Evolutionary conservation across 2,797 vertebrate genomes (phyloP).

Genomic region (Cheirogaleus major): DNA sequence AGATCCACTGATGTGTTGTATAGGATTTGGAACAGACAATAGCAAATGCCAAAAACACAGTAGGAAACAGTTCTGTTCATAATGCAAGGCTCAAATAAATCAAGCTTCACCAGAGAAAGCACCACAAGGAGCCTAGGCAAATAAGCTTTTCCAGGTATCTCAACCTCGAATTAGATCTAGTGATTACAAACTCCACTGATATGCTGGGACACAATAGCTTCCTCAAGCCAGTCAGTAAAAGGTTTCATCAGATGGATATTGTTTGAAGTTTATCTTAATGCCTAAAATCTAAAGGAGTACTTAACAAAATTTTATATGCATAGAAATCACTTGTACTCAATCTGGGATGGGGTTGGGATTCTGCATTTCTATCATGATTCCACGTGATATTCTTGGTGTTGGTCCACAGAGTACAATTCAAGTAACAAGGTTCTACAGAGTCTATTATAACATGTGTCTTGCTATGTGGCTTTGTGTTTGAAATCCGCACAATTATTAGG

Average conservation of each 20-base stretch:
- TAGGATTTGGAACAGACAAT: background rate
- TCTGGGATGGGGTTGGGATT: background rate
- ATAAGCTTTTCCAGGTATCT: background rate
- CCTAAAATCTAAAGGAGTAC: background rate
- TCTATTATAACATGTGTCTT: background rate
- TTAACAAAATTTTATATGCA: background rate
- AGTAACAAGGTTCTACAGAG: background rate
- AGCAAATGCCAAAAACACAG: background rate
- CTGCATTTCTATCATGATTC: background rate
- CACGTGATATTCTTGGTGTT: background rate
- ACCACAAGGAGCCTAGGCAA: background rate
- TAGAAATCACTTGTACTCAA: background rate
- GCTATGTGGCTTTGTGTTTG: background rate
- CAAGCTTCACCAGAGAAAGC: background rate
- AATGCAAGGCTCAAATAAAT: background rate
- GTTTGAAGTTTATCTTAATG: background rate
- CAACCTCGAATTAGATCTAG: background rate
- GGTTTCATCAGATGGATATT: background rate
- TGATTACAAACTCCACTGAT: background rate
- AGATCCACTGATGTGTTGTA: background rate
- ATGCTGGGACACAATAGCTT: background rate
- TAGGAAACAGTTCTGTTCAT: background rate
- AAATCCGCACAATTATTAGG: background rate
- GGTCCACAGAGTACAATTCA: background rate
- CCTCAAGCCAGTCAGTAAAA: background rate